phyloP scores from a whole-genome alignment of 2,113 vertebrate species.

The Vanacampus margaritifer region DNA sequence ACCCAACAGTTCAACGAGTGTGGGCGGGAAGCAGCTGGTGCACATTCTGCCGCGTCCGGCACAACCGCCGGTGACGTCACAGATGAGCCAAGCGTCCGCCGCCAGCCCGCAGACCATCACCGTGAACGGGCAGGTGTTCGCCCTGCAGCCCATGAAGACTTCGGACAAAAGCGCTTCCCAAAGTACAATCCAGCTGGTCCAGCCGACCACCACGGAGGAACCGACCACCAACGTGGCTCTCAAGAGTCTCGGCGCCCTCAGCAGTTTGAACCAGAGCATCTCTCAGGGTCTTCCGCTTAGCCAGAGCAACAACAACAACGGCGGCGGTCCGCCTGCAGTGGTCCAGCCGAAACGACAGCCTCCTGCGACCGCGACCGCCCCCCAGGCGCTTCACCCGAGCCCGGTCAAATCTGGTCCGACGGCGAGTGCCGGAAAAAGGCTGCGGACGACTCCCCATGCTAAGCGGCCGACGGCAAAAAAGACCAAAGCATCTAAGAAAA shows the following conservation, averaged over 20 bases:
- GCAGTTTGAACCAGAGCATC: constrained; percentile 95
- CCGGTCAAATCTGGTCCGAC: constrained; percentile 37
- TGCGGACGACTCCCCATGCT: constrained; percentile 60
- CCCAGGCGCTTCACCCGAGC: constrained; percentile 30
- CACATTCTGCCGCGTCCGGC: constrained; percentile 91
- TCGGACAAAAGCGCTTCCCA: constrained; percentile 78
- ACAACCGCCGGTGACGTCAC: constrained; percentile 43
- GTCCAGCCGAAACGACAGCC: constrained; percentile 58
- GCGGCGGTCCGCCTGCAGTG: constrained; percentile 63
- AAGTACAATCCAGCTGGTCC: constrained; percentile 88
- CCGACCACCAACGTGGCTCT: constrained; percentile 91
- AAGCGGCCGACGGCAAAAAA: constrained; percentile 79
- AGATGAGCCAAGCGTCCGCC: constrained; percentile 41
- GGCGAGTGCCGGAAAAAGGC: constrained; percentile 48
- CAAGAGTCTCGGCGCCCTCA: constrained; percentile 92
- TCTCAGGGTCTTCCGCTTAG: constrained; percentile 78
- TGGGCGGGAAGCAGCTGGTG: constrained; percentile 91
- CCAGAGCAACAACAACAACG: constrained; percentile 77
- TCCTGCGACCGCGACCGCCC: constrained; percentile 28
- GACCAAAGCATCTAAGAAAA: constrained; percentile 71
- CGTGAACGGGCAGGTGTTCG: constrained; percentile 94
- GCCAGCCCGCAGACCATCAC: constrained; percentile 91
- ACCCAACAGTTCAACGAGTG: constrained; percentile 68
- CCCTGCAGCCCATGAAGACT: constrained; percentile 89
- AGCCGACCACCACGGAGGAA: constrained; percentile 90